Conservation (phyloP, 2,797 vertebrate species). For the Adrianichthys oophorus region DNA sequence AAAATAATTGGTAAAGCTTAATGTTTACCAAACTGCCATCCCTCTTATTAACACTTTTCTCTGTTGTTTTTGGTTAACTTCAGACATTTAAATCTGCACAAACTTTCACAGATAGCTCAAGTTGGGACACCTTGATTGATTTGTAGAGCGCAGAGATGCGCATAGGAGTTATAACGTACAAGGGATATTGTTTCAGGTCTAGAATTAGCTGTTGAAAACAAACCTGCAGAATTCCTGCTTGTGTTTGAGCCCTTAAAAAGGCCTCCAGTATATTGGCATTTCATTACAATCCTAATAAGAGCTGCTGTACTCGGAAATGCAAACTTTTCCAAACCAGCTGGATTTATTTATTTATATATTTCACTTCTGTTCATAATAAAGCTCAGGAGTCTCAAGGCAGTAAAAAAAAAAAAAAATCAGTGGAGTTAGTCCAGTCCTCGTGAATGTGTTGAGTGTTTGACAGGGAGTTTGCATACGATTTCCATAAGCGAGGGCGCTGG, state of each 20-base stretch:
- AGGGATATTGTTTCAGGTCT: slow-evolving; percentile 52
- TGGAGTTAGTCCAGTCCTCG: slow-evolving; percentile 19
- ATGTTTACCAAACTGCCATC: too few relatives aligned
- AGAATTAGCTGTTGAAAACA: slow-evolving; percentile 36
- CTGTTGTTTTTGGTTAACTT: too few relatives aligned
- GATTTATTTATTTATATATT: not conserved
- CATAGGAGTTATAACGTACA: slow-evolving; percentile 46
- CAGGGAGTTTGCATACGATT: slow-evolving; percentile 57
- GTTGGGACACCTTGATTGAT: slow-evolving; percentile 36
- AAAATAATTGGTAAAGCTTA: too few relatives aligned
- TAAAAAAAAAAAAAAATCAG: slow-evolving; percentile 21
- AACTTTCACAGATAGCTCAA: slow-evolving; percentile 25
- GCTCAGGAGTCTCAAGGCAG: slow-evolving; percentile 2
- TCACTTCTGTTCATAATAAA: slow-evolving; percentile 3
- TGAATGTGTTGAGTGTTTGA: slow-evolving; percentile 29
- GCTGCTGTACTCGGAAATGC: not conserved
- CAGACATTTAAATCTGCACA: not conserved
- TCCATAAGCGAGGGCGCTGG: slow-evolving; percentile 61
- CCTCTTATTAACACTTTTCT: too few relatives aligned
- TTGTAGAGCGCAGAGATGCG: slow-evolving; percentile 31
- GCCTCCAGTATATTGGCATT: not conserved
- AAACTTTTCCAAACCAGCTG: slow-evolving; percentile 8
- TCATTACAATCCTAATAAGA: not conserved
- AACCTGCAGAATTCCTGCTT: slow-evolving; percentile 29
- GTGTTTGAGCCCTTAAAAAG: not conserved